These are phyloP conservation scores for Leptinotarsa peninsularis DNA, from an alignment of 2,888 invertebrate genomes.

Conservation along the genomic window DNA sequence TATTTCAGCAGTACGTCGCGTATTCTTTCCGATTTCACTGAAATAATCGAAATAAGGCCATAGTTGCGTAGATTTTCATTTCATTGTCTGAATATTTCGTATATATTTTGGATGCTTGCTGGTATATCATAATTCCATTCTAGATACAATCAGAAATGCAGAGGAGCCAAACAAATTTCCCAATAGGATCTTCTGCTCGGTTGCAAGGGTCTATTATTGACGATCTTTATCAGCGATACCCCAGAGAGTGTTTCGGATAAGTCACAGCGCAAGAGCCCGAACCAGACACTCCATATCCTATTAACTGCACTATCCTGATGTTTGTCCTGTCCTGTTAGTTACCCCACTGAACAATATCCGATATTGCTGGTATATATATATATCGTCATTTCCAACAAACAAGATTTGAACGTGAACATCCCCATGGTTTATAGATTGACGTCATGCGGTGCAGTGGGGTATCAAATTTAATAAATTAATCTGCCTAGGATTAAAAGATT, in stretches of 20 bases:
- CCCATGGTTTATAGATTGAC: conserved; percentile 30
- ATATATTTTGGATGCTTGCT: neutral
- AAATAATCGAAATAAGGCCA: no score
- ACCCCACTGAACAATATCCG: conserved; percentile 20
- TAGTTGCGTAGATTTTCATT: no score
- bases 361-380: conserved; percentile 7
- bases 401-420: conserved; percentile 32
- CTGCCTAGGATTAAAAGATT: conserved; percentile 37
- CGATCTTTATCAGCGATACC: conserved; percentile 34
- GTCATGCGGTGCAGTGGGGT: conserved; percentile 34
- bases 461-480: conserved; percentile 42
- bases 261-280: conserved; percentile 48
- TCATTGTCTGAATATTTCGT: neutral
- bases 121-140: neutral
- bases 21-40: no score
- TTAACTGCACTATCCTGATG: conserved; percentile 49
- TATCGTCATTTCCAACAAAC: conserved; percentile 27
- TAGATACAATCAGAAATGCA: neutral
- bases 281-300: conserved; percentile 56
- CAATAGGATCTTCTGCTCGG: conserved; percentile 47
- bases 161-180: conserved; percentile 47
- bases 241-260: conserved; percentile 56
- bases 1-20: no score
- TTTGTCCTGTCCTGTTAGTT: conserved; percentile 28
- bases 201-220: conserved; percentile 29